Base-by-base conservation (phyloP, 2,888 invertebrate genomes). In the Agrochola lota region DNA sequence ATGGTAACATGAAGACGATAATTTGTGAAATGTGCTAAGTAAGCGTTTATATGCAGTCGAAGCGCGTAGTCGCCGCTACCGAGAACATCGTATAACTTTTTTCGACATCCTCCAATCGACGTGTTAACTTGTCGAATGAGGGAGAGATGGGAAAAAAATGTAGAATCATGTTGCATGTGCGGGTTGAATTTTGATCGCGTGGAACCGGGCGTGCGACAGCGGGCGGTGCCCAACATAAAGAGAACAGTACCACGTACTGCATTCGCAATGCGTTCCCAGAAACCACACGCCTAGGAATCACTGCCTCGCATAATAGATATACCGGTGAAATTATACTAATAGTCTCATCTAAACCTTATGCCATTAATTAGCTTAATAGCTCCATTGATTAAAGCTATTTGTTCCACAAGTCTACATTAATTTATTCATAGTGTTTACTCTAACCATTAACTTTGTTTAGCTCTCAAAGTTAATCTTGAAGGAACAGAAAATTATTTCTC, bases 121-220 rank as follows among this genome's bases (percentile, higher is more conserved):
- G 94, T 93, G 93, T 94, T 93, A 93, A 93, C 91, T 92, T 90
- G 92, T 91, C 92, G 89, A 91, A 91, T 91, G 88, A 87, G 84
- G 91, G 90, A 92, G 91, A 91, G 91, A 91, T 91, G 90, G 90
- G 91, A 90, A 92, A 93, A 92, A 94, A 93, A 91, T 89, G 87
- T 88, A 86, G 90, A 80, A 90, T 87, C 89, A 90, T 87, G 86
- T 80, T 89, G 89, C 85, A 87, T 88, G 90, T 90, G 94, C 90
- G 91, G 85, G 87, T 88, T 91, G 94, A 94, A 94, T 95, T 92
- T 93, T 93, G 92, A 95, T 92, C 87, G 85, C 85, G 81, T 81
- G 88, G 80, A 87, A 86, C 87, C 84, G 85, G 78, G 86, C 86
- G 87, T 87, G 87, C 85, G 84, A 84, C 85, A 84, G 76, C 79